Percentiles rank a stretch among this genome's conserved stretches.
Conservation (phyloP, 2,888 invertebrate species). For the Campoletis raptor region DNA sequence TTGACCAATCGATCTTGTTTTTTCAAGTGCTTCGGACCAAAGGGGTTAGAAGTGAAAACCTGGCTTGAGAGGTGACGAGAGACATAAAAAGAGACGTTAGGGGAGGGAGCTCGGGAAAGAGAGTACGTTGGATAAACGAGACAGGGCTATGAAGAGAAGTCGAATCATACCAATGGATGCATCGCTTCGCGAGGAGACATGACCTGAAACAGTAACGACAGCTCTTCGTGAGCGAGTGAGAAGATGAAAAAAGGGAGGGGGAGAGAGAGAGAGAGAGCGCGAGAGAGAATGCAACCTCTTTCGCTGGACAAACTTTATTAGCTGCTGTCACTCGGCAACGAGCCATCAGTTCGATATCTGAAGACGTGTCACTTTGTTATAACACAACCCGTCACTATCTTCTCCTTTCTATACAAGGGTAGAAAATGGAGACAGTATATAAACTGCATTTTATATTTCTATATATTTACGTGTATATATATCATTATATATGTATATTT, state of each 20-base stretch:
- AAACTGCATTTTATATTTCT: conserved; percentile 2
- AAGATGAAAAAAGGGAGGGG: not conserved
- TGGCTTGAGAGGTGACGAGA: conserved; percentile 9
- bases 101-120: not conserved
- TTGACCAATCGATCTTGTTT: conserved; percentile 62
- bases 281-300: conserved; percentile 7
- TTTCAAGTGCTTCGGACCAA: conserved; percentile 36
- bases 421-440: not conserved
- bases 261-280: not conserved
- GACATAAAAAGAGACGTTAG: not conserved
- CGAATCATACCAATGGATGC: conserved; percentile 54
- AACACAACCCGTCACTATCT: conserved; percentile 12
- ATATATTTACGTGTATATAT: not conserved
- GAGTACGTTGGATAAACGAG: not conserved
- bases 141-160: conserved; percentile 32
- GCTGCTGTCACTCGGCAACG: conserved; percentile 58
- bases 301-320: conserved; percentile 62
- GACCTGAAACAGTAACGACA: conserved; percentile 35
- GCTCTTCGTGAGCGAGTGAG: not conserved
- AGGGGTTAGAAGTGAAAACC: conserved; percentile 3
- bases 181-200: conserved; percentile 37
- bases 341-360: conserved; percentile 52
- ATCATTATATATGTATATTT: not conserved
- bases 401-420: conserved; percentile 12
- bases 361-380: conserved; percentile 58